Evolutionary conservation across 2,113 vertebrate species (phyloP).

Genomic region (Circaetus cinerascens): DNA sequence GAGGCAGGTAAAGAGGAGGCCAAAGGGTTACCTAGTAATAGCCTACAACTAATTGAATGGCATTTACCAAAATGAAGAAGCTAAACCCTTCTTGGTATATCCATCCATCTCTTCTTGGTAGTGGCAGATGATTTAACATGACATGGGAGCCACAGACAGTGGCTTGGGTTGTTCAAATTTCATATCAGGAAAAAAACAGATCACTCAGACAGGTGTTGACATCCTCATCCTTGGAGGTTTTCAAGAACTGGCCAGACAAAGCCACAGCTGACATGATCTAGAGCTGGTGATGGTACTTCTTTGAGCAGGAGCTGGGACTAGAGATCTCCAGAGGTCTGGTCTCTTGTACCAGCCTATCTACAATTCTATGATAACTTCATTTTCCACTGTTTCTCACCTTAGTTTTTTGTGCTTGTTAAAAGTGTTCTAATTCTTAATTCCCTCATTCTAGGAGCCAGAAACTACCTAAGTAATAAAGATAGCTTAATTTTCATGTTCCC

Average conservation of each 20-base stretch:
- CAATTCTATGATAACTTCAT: background rate
- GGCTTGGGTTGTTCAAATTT: background rate
- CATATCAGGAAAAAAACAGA: background rate
- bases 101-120: background rate
- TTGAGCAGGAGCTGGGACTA: background rate
- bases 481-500: background rate
- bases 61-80: background rate
- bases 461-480: background rate
- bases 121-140: background rate
- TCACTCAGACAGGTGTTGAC: background rate
- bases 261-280: background rate
- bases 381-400: background rate
- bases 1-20: background rate
- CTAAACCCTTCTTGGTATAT: background rate
- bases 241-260: background rate
- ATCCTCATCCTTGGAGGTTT: background rate
- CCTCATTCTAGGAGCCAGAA: background rate
- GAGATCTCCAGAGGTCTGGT: background rate
- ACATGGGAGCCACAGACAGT: too few species aligned
- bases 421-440: background rate
- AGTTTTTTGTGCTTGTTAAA: background rate
- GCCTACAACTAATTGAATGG: background rate
- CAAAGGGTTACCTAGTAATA: background rate
- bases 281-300: background rate
- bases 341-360: background rate